phyloP scores from a whole-genome alignment of 1,140 invertebrate species.

The Rhyacophila brunnea region DNA sequence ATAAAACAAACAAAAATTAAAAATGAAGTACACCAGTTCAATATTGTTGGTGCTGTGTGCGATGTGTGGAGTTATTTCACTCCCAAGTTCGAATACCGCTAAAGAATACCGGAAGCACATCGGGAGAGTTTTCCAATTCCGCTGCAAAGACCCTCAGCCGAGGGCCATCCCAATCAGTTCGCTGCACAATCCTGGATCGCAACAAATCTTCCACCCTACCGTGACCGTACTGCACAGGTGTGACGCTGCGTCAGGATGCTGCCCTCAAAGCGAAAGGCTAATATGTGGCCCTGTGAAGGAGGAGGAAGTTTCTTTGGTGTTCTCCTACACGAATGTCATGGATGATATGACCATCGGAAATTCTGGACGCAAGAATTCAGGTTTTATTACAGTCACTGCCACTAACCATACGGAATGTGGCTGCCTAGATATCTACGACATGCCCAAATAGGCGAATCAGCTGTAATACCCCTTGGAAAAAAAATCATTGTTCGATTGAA shows the following conservation, averaged over 20 bases:
- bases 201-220: conserved; percentile 30
- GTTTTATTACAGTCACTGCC: conserved; percentile 5
- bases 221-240: conserved; percentile 47
- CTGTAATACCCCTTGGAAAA: too few species aligned
- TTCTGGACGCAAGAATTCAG: background rate
- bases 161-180: conserved; percentile 1
- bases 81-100: too few species aligned
- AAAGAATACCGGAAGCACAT: background rate
- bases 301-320: conserved; percentile 2
- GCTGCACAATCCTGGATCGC: conserved; percentile 2
- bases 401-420: conserved; percentile 15
- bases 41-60: too few species aligned
- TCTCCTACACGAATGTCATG: background rate
- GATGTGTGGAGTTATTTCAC: too few species aligned
- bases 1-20: too few species aligned
- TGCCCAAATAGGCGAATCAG: conserved; percentile 1
- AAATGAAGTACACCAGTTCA: too few species aligned
- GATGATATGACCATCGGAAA: background rate
- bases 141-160: conserved; percentile 8
- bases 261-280: conserved; percentile 37
- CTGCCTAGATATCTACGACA: conserved; percentile 1
- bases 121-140: background rate
- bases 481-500: too few species aligned
- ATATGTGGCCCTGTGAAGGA: conserved; percentile 38
- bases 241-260: conserved; percentile 43